Evolutionary conservation across 2,797 vertebrate species (phyloP), one percentile per base, ranked within the genome.

Genomic region (Heteromormyrus szaboi): DNA sequence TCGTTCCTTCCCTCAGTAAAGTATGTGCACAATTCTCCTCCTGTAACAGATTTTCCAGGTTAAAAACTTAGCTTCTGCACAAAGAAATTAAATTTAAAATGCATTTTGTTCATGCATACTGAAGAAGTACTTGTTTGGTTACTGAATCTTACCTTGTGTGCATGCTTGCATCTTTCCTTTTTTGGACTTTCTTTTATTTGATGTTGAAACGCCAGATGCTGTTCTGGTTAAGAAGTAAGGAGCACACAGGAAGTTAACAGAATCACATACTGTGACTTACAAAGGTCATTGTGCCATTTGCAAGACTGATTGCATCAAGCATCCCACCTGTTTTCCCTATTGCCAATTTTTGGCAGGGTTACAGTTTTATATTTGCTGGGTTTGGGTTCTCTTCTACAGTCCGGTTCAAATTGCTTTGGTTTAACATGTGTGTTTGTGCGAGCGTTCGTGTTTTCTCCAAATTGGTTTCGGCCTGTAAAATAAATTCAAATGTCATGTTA

Each of bases 1-100:
- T 91, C 92, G 51, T 90, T 90, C 87, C 90, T 91, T 88, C 90
- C 89, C 90, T 92, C 85, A 48, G 88, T 56, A 59, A 89, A 56
- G 48, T 91, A 90, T 88, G 81, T 90, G 84, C 90, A 88, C 85
- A 89, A 79, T 90, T 90, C 90, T 89, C 92, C 90, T 90, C 88
- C 92, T 92, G 87, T 84, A 92, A 87, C 89, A 89, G n/a, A 62
- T 65, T 68, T n/a, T 62, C 12, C 41, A 8, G 56, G 86, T 53
- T 9, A 89, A 51, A 33, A 8, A n/a, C 76, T 88, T 48, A 54
- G 29, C 68, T 22, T 51, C 48, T 44, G 62, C 5, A 68, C 19
- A 65, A n/a, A 12, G 9, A 19, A 76, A 17, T 19, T 76, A 33
- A 41, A 76, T 72, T 72, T 14, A 72, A 72, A 72, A 72, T 72